These are phyloP conservation scores for Arctopsyche grandis DNA, from an alignment of 1,140 invertebrate genomes.

Conservation along the genomic window DNA sequence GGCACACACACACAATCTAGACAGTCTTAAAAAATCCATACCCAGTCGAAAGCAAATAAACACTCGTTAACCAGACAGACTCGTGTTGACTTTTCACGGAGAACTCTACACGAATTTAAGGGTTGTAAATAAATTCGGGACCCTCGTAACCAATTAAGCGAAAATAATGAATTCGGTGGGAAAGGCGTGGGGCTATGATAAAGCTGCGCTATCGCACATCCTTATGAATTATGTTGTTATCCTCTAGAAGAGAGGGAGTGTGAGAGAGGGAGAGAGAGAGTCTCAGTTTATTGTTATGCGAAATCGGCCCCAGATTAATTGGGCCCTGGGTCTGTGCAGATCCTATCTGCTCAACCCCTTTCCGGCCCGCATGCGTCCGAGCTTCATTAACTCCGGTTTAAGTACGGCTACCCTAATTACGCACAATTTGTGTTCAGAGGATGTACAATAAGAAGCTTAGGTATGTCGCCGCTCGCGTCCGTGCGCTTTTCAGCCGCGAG, in stretches of 20 bases:
- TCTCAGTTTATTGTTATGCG: neutral
- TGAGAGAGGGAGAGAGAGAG: too few relatives aligned
- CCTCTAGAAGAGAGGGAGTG: neutral
- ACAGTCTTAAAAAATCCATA: neutral
- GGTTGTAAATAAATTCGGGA: neutral
- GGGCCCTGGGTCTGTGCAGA: neutral
- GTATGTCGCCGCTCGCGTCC: too few relatives aligned
- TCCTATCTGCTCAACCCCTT: neutral
- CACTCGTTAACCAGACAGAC: too few relatives aligned
- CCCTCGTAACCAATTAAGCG: constrained; percentile 1
- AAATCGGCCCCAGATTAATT: constrained; percentile 3
- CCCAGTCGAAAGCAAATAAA: neutral
- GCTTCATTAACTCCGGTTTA: neutral
- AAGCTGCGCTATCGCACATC: neutral
- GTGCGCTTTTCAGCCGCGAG: too few relatives aligned
- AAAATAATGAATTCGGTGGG: neutral
- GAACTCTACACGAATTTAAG: neutral
- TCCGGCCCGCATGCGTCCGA: neutral
- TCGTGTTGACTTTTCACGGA: too few relatives aligned
- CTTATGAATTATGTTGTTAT: constrained; percentile 3
- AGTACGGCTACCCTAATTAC: neutral
- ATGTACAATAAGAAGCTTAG: too few relatives aligned
- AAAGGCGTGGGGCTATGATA: neutral
- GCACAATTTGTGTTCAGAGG: neutral
- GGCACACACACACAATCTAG: neutral